Evolutionary conservation across 2,888 invertebrate species (phyloP), one percentile per base, ranked within the genome.

Genomic region (Polydesmus complanatus): DNA sequence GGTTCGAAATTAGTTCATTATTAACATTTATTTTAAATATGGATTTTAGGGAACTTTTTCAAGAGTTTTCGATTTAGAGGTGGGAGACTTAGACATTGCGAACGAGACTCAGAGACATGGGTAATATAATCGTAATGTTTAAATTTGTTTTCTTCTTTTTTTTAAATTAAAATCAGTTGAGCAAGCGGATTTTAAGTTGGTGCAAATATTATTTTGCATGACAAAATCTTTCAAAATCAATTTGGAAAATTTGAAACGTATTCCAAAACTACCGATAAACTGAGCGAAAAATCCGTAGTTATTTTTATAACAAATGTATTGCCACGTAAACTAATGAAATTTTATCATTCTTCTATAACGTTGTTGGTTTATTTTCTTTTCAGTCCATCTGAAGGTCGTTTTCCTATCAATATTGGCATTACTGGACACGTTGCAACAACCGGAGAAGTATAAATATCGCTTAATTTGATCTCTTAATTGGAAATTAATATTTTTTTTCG

Each of bases 351-450:
- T n/a, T n/a, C n/a, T n/a, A n/a, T n/a, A n/a, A n/a, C n/a, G n/a
- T n/a, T n/a, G n/a, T n/a, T n/a, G n/a, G n/a, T n/a, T n/a, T n/a
- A n/a, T n/a, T n/a, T n/a, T n/a, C 19, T 53, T 51, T 63, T 65
- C 73, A 92, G 63, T 86, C 91, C 91, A 56, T 89, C 86, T 75
- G 92, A 92, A 74, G 89, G 89, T 70, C 81, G 94, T 67, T 94
- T 94, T 76, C 94, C 94, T 48, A 90, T 94, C 70, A 93, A 94
- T 75, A 84, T 94, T 67, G 94, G 94, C 63, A 92, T 95, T 70
- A 93, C 93, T 26, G 92, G 94, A 62, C 86, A 91, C 76, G 94
- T 93, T 56, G 94, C 94, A 60, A 89, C 91, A 52, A 93, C 92
- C 62, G 94, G 94, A 68, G 92, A 94, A 85, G 92, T n/a, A n/a